phyloP scores from a whole-genome alignment of 2,888 invertebrate genomes.

The Campaea margaritaria region DNA sequence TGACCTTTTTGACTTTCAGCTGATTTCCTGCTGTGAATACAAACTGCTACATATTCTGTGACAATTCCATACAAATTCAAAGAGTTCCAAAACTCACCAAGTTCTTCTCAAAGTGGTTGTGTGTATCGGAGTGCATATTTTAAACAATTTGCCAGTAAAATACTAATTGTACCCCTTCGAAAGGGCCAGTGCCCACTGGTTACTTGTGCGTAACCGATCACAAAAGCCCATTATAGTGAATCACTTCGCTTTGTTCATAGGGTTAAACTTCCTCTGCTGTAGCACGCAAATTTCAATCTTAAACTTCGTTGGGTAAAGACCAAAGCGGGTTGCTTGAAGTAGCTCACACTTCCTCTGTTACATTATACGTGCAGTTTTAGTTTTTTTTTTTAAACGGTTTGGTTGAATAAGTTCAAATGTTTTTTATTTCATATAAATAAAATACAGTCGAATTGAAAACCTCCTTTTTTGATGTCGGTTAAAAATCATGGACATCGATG shows the following conservation, averaged over 20 bases:
- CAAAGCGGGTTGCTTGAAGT: slow-evolving; percentile 3
- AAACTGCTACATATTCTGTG: no score
- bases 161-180: slow-evolving; percentile 54
- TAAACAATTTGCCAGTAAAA: slow-evolving; percentile 45
- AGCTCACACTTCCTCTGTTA: no score
- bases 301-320: slow-evolving; percentile 19
- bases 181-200: slow-evolving; percentile 36
- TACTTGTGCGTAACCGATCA: slow-evolving; percentile 51
- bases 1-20: no score
- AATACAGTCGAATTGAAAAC: no score
- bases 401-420: no score
- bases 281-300: slow-evolving; percentile 12
- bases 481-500: no score
- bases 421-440: no score
- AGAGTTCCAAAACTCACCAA: background rate
- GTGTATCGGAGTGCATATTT: slow-evolving; percentile 22
- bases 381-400: no score
- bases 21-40: no score
- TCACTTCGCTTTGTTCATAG: slow-evolving; percentile 46
- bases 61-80: background rate
- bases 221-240: slow-evolving; percentile 52
- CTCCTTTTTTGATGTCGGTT: no score
- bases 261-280: slow-evolving; percentile 25
- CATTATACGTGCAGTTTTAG: no score
- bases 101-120: background rate